Evolutionary conservation across 64 coral and sea anemone genomes (phyloP).

Genomic region (Montipora capricornis): DNA sequence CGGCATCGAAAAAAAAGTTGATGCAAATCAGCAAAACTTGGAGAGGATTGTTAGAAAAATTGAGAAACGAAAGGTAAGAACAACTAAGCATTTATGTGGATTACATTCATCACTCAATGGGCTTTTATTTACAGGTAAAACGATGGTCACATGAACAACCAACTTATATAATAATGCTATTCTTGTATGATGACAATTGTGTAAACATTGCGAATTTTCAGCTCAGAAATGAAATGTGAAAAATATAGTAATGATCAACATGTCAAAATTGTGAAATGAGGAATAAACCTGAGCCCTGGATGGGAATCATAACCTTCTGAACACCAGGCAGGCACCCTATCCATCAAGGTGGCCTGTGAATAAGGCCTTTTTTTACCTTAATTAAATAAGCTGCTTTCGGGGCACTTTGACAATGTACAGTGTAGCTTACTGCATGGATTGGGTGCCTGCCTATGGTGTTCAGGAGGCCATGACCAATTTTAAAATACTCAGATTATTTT

Average conservation of each 20-base stretch:
- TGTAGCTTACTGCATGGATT: background rate
- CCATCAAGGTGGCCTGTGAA: background rate
- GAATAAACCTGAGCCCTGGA: too few relatives aligned
- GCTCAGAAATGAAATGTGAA: too few relatives aligned
- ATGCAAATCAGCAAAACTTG: constrained; percentile 32
- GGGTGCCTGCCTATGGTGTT: background rate
- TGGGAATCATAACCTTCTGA: too few relatives aligned
- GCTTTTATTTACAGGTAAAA: too few relatives aligned
- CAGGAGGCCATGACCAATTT: background rate
- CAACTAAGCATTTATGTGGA: background rate
- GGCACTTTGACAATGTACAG: background rate
- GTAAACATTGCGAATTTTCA: too few relatives aligned
- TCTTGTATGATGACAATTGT: too few relatives aligned
- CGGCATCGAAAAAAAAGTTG: constrained; percentile 5
- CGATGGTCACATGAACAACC: too few relatives aligned
- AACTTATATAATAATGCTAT: too few relatives aligned
- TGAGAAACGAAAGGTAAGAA: constrained; percentile 40
- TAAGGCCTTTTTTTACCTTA: background rate
- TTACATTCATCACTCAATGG: background rate
- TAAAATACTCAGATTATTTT: constrained; percentile 1
- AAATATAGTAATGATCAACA: too few relatives aligned
- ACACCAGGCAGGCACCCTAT: too few relatives aligned
- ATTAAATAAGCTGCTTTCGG: background rate
- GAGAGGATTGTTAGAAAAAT: constrained; percentile 37
- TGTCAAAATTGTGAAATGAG: too few relatives aligned